These are phyloP conservation scores for Drosophila kokeensis DNA, from an alignment of 2,888 invertebrate species.

Conservation along the genomic window DNA sequence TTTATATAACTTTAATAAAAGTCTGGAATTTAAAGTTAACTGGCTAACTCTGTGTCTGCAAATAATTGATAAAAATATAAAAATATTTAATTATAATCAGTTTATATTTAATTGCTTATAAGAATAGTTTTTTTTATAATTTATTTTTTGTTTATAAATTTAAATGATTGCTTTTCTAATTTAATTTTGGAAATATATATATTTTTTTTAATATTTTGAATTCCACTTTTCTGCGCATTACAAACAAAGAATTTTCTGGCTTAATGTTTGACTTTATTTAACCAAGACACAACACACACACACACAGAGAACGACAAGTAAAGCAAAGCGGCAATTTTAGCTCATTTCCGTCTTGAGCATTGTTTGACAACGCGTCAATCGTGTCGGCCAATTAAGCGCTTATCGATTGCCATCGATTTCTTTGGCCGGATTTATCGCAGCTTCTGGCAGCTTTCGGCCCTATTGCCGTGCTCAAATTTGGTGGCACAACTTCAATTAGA, in stretches of 20 bases:
- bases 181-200: background rate
- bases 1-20: background rate
- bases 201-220: background rate
- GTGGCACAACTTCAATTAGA: constrained; percentile 60
- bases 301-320: constrained; percentile 2
- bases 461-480: constrained; percentile 15
- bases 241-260: background rate
- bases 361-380: constrained; percentile 35
- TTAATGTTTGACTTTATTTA: constrained; percentile 12
- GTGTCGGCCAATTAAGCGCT: constrained; percentile 66
- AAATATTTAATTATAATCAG: background rate
- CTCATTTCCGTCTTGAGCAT: constrained; percentile 1
- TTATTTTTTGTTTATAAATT: background rate
- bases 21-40: background rate
- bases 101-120: background rate
- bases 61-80: background rate
- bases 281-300: background rate
- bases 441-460: constrained; percentile 1
- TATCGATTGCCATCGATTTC: constrained; percentile 56
- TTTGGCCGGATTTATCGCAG: constrained; percentile 4
- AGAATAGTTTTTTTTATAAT: background rate
- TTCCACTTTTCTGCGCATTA: background rate
- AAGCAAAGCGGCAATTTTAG: constrained; percentile 25
- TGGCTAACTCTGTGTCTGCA: too few species aligned
- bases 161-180: background rate